Evolutionary conservation across 2,888 invertebrate species (phyloP).

Genomic region (Philereme vetulata): DNA sequence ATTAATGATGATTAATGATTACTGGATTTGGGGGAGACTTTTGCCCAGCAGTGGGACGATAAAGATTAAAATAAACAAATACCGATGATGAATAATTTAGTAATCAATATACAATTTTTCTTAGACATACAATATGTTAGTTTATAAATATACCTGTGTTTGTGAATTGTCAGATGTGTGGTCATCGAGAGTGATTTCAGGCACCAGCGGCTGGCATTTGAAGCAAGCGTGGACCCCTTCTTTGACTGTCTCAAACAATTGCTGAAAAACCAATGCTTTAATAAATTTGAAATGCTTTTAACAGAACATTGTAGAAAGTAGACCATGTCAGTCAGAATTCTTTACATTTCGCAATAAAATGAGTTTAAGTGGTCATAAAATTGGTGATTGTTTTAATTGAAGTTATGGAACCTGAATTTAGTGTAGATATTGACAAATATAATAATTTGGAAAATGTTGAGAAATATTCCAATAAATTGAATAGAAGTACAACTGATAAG

Average conservation of each 20-base stretch:
- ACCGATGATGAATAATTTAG: too few relatives aligned
- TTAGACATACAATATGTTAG: neutral
- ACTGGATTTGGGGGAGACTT: too few relatives aligned
- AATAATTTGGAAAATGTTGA: neutral
- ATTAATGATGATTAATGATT: too few relatives aligned
- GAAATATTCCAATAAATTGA: neutral
- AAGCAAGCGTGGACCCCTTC: slow-evolving; percentile 76
- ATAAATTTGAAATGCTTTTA: neutral
- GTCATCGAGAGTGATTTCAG: slow-evolving; percentile 73
- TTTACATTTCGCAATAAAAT: neutral
- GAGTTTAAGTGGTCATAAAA: slow-evolving; percentile 2
- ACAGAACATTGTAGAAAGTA: neutral
- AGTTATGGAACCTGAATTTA: too few relatives aligned
- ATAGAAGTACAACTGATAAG: neutral
- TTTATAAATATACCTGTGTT: slow-evolving; percentile 33
- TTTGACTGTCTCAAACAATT: slow-evolving; percentile 76
- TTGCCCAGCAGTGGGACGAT: too few relatives aligned
- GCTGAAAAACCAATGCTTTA: slow-evolving; percentile 46
- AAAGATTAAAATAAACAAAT: too few relatives aligned
- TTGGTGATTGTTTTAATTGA: neutral
- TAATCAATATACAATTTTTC: too few relatives aligned
- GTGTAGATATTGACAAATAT: neutral
- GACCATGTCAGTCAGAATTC: neutral
- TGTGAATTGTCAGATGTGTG: slow-evolving; percentile 49
- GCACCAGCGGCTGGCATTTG: slow-evolving; percentile 78